Evolutionary conservation across 2,888 invertebrate genomes (phyloP), one percentile per base, ranked within the genome.

Genomic region (Melipona bicolor): DNA sequence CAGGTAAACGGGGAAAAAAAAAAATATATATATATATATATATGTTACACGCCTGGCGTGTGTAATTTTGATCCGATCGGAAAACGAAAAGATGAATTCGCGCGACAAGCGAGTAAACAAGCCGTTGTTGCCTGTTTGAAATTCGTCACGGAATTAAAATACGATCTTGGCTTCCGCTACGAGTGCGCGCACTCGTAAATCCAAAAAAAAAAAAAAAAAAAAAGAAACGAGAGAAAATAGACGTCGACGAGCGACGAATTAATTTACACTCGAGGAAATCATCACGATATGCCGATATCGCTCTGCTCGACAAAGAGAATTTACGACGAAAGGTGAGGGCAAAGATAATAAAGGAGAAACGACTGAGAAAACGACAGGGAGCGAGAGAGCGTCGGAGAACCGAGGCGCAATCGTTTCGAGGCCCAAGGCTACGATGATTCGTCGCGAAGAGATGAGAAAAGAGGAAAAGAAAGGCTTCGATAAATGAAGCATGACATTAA

Each of bases 371-470:
- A n/a, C n/a, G n/a, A 17, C 43, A 43, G 4, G 13, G 24, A 43
- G 17, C 3, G 32, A 67, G 71, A 32, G 0, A 43, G 43, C 64
- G 64, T 19, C 19, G 54, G 2, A 43, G 74, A 59, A 3, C 19
- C 36, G 50, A 65, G 61, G 73, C 9, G 36, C 72, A 73, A 77
- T 83, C 78, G 74, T 65, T 78, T 15, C 17, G 9, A 15, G 74
- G 74, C 74, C 84, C 79, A 72, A 75, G 84, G 84, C 79, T 75
- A 84, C 70, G 81, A 85, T 80, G 81, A 85, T 80, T 80, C 77
- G 67, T 73, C 71, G 77, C 36, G 50, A 62, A 27, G 65, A 81
- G 85, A 85, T 81, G n/a, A n/a, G n/a, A n/a, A n/a, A 85, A 85
- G 74, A 81, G 68, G n/a, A 72, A 36, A 4, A 50, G 65, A 68